Conservation (phyloP, 2,888 invertebrate species). For the Micoletzkya japonica region DNA sequence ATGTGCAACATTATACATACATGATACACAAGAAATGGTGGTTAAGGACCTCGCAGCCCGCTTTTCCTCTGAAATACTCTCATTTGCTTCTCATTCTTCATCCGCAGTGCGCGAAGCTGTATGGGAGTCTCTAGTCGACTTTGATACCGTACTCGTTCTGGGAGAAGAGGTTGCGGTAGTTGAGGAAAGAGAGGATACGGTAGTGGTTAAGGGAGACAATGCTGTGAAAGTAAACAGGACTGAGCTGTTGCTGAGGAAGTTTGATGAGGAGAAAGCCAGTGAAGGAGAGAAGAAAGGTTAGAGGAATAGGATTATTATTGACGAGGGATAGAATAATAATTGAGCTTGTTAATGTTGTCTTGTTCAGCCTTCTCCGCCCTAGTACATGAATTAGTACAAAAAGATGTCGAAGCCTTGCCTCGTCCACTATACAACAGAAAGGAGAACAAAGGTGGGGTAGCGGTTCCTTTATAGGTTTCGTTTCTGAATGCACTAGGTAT, state of each 20-base stretch:
- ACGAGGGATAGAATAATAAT: too few species aligned
- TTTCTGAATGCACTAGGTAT: not conserved
- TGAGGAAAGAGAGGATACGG: not conserved
- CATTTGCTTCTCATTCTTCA: not conserved
- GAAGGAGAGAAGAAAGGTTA: too few species aligned
- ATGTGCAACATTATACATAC: too few species aligned
- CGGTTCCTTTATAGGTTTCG: not conserved
- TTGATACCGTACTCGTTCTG: not conserved
- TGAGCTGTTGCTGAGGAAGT: not conserved
- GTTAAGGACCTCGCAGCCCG: not conserved
- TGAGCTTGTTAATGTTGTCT: not conserved
- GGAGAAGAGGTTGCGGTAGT: not conserved
- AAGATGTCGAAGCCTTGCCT: slow-evolving; percentile 14
- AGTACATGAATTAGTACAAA: slow-evolving; percentile 1
- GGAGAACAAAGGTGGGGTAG: slow-evolving; percentile 6
- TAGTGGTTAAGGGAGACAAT: too few species aligned
- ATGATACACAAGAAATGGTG: too few species aligned
- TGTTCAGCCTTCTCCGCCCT: slow-evolving; percentile 6
- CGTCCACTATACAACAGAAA: slow-evolving; percentile 18
- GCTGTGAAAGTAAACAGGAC: too few species aligned
- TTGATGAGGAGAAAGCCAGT: not conserved
- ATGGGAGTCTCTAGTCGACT: slow-evolving; percentile 10
- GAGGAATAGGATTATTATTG: too few species aligned
- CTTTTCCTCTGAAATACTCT: not conserved
- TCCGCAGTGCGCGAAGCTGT: slow-evolving; percentile 7